Base-by-base conservation (phyloP, 2,888 invertebrate genomes). In the Bedellia somnulentella region DNA sequence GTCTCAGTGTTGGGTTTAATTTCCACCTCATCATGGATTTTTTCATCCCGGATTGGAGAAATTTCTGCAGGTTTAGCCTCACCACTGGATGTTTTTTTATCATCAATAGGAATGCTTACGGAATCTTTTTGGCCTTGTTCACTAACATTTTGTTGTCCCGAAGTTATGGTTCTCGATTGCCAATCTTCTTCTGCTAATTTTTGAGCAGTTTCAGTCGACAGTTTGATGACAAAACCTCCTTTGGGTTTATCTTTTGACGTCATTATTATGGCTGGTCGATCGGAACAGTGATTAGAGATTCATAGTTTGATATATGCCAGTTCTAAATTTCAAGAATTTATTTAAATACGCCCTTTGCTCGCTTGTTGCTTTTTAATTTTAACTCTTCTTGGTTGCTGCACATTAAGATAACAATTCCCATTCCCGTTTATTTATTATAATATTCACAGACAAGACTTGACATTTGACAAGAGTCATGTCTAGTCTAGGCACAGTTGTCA, bases 151-250 rank as follows among this genome's bases (percentile, higher is more conserved):
- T n/a, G n/a, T n/a, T n/a, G n/a, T n/a, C n/a, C n/a, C n/a, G n/a
- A n/a, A n/a, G n/a, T n/a, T n/a, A n/a, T n/a, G n/a, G n/a, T n/a
- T n/a, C 55, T 59, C 15, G 45, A 44, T 27, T 43, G 48, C 28
- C 54, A 45, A 26, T 64, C 58, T 37, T 67, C 64, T 42, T 67
- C 61, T 2, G 57, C 43, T 32, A 77, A 44, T 49, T 76, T 77
- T 44, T 70, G 70, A 6, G 56, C 68, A 22, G 77, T 77, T 50
- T 75, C 77, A 30, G 46, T 56, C 2, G 71, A 60, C 22, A 77
- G 49, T 53, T 76, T 77, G 35, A 77, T 76, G 30, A 76, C 63
- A 49, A 77, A 71, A 13, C 73, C 76, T 29, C 62, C 40, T 46
- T 59, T 70, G 13, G 48, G 32, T 30, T 34, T 37, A 45, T 60